These are phyloP conservation scores for Lasioglossum villosulum DNA, from an alignment of 2,888 invertebrate species.

Conservation along the genomic window DNA sequence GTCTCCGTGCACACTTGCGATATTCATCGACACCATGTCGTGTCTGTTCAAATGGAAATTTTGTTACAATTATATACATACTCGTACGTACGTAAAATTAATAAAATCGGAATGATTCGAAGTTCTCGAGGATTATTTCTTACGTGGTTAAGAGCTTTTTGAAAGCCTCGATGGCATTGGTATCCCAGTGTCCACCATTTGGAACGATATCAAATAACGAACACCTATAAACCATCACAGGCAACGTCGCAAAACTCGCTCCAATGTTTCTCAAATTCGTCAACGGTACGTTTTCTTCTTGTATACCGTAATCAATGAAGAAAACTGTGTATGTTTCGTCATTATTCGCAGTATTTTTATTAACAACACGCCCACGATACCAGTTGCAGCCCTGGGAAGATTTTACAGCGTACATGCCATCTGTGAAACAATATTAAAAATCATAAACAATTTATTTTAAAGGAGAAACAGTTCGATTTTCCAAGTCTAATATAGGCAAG, in stretches of 20 bases:
- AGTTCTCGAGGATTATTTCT: conserved; percentile 15
- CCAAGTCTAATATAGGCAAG: no score
- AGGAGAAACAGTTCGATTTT: neutral
- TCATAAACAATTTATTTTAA: neutral
- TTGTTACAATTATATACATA: neutral
- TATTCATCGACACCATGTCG: conserved; percentile 71
- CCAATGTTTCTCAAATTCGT: conserved; percentile 76
- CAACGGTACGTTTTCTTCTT: conserved; percentile 85
- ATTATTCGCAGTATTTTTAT: conserved; percentile 70
- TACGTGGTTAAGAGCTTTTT: conserved; percentile 46
- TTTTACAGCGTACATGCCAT: conserved; percentile 56
- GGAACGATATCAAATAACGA: conserved; percentile 87
- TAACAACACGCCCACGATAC: conserved; percentile 88
- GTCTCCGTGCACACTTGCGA: conserved; percentile 67
- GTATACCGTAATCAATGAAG: conserved; percentile 89
- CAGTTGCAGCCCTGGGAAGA: conserved; percentile 85
- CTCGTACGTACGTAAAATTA: no score
- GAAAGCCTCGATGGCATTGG: conserved; percentile 85
- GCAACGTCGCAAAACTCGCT: conserved; percentile 20
- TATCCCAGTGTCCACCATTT: conserved; percentile 85
- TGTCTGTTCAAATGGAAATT: conserved; percentile 24
- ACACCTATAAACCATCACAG: conserved; percentile 87
- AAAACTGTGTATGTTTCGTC: conserved; percentile 86
- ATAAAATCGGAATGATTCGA: neutral
- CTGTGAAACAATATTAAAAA: conserved; percentile 30